phyloP scores from a whole-genome alignment of 2,797 vertebrate genomes.

The Ctenopoma kingsleyae region DNA sequence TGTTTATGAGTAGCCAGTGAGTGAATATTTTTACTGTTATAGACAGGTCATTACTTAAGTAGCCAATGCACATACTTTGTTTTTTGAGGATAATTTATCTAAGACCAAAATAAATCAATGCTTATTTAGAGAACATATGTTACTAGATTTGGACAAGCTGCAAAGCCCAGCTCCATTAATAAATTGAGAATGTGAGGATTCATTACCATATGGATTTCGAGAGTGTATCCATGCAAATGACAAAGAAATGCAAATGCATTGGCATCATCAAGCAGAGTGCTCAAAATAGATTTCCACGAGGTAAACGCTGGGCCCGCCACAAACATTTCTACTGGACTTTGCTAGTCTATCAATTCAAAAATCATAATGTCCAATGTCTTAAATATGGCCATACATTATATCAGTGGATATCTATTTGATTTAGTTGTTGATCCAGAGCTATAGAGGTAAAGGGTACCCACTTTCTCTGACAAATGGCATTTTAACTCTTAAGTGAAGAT shows the following conservation, averaged over 20 bases:
- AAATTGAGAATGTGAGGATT: slow-evolving; percentile 86
- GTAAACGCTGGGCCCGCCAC: slow-evolving; percentile 71
- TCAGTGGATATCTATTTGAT: slow-evolving; percentile 83
- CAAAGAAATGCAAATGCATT: slow-evolving; percentile 83
- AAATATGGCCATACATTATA: slow-evolving; percentile 83
- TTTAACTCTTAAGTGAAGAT: slow-evolving; percentile 91
- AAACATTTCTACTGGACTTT: slow-evolving; percentile 73
- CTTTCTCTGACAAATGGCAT: slow-evolving; percentile 90
- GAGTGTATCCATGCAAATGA: slow-evolving; percentile 83
- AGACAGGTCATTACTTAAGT: slow-evolving; percentile 84
- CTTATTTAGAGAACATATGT: slow-evolving; percentile 85
- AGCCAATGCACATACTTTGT: slow-evolving; percentile 66
- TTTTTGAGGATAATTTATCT: slow-evolving; percentile 79
- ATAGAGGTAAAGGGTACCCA: slow-evolving; percentile 70
- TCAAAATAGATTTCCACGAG: slow-evolving; percentile 84
- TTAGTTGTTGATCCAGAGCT: slow-evolving; percentile 81
- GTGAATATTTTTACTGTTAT: slow-evolving; percentile 65
- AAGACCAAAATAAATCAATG: slow-evolving; percentile 85
- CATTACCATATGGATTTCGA: slow-evolving; percentile 84
- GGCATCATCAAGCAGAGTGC: slow-evolving; percentile 84
- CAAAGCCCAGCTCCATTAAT: slow-evolving; percentile 84
- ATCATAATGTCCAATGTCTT: slow-evolving; percentile 81
- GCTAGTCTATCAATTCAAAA: slow-evolving; percentile 82
- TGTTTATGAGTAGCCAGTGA: slow-evolving; percentile 76
- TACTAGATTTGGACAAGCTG: slow-evolving; percentile 80